Evolutionary conservation across 2,113 vertebrate species (phyloP).

Genomic region (Irena cyanogastra): DNA sequence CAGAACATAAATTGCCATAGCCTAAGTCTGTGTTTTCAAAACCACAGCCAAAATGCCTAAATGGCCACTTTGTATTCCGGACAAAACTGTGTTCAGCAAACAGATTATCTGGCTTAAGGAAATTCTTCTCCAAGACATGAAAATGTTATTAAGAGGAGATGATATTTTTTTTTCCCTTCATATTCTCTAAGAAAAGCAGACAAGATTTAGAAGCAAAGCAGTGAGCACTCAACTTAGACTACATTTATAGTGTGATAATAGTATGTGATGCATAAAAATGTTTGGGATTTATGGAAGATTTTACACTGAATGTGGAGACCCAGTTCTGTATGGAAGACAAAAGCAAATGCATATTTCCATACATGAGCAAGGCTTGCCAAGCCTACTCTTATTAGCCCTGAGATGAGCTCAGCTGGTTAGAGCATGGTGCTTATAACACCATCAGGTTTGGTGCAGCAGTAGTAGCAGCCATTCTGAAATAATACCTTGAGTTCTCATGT

Average conservation of each 20-base stretch:
- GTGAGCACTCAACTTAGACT: neutral
- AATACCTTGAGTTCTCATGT: neutral
- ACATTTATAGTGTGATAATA: neutral
- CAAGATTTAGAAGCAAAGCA: neutral
- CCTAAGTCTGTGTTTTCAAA: neutral
- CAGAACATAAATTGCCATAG: neutral
- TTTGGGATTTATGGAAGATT: neutral
- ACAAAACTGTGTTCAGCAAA: neutral
- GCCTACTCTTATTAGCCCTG: neutral
- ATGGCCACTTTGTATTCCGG: neutral
- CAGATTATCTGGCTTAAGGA: neutral
- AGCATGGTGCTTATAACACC: neutral
- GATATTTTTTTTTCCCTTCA: neutral
- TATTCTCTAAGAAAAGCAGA: neutral
- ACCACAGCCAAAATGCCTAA: neutral
- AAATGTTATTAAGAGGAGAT: neutral
- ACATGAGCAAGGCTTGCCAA: neutral
- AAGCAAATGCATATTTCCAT: neutral
- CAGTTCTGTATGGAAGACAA: neutral
- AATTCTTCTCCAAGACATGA: neutral
- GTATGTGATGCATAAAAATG: neutral
- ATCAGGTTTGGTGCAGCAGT: accelerated
- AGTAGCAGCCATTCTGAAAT: neutral
- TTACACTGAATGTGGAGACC: neutral
- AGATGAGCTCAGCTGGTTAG: neutral